Evolutionary conservation across 2,797 vertebrate species (phyloP), one percentile per base, ranked within the genome.

Genomic region (Siniperca scherzeri): DNA sequence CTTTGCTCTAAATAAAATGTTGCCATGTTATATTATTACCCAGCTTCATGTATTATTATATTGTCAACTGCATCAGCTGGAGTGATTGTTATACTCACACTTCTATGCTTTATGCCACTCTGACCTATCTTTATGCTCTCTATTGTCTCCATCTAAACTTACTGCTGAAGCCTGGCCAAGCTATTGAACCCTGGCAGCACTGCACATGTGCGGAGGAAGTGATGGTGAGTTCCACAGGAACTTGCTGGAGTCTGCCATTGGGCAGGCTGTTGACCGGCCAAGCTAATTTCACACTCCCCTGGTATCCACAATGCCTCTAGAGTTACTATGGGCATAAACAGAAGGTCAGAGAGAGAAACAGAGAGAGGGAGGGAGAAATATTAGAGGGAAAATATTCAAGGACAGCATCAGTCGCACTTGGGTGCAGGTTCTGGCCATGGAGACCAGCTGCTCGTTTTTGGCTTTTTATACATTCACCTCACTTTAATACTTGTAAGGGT

Each of bases 261-360:
- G 84, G 80, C 78, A 30, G 82, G 77, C 82, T 93, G 92, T 84
- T 92, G 88, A 86, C 90, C 74, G 76, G 91, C 91, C 87, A 92
- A 93, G 92, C 91, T 95, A 95, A 96, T 96, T 95, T 96, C 95
- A 96, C 95, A 96, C 95, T 96, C 93, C 93, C 93, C 85, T 94
- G 93, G 94, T 92, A 93, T 91, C 82, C 90, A 91, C 82, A 91
- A 94, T 89, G 91, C 93, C 90, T 87, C 87, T 77, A 89, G 91
- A 92, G 91, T 90, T 90, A 92, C 91, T 87, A 70, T 81, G 42
- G 91, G 91, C 89, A 90, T 87, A 88, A 91, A 93, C 93, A 95
- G 93, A 92, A 93, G 93, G 93, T 94, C 91, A 90, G 74, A 89
- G 81, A 85, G 87, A 88, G 76, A 85, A 71, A 90, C 38, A 65